These are phyloP conservation scores for Phania funesta DNA, from an alignment of 2,888 invertebrate genomes.

Conservation along the genomic window DNA sequence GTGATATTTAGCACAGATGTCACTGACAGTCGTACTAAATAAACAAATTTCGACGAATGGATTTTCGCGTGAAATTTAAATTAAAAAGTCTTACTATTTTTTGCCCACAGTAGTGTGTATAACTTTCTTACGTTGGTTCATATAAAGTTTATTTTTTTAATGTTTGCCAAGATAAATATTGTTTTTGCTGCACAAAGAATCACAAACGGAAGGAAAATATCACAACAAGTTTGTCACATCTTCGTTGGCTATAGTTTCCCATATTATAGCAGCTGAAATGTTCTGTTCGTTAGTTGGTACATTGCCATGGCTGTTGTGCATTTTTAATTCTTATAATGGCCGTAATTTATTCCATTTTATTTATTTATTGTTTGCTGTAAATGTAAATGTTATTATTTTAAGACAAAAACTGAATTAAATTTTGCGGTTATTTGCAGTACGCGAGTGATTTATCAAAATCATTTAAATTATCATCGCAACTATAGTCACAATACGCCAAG, in stretches of 20 bases:
- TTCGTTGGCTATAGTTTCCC: constrained; percentile 21
- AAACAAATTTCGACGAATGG: no score
- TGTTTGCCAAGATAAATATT: not conserved
- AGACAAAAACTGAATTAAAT: constrained; percentile 47
- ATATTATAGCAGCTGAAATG: not conserved
- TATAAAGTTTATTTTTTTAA: not conserved
- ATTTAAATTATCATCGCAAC: not conserved
- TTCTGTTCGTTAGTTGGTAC: not conserved
- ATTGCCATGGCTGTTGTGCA: constrained; percentile 25
- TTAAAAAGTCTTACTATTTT: no score
- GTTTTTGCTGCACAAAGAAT: constrained; percentile 9
- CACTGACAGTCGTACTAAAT: no score
- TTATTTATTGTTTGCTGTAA: not conserved
- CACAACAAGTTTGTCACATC: constrained; percentile 23
- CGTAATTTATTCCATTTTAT: not conserved
- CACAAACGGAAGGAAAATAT: not conserved
- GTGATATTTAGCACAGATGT: no score
- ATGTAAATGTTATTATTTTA: constrained; percentile 3
- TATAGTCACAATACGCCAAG: not conserved
- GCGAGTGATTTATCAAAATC: constrained; percentile 10
- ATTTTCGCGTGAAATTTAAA: no score
- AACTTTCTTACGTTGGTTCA: not conserved
- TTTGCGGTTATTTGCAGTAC: constrained; percentile 54
- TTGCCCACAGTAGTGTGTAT: no score
- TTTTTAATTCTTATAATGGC: constrained; percentile 20